Percentiles rank a stretch among this genome's conserved stretches.
These are phyloP conservation scores for Genyomyrus donnyi DNA, from an alignment of 2,113 vertebrate species.

Conservation along the genomic window DNA sequence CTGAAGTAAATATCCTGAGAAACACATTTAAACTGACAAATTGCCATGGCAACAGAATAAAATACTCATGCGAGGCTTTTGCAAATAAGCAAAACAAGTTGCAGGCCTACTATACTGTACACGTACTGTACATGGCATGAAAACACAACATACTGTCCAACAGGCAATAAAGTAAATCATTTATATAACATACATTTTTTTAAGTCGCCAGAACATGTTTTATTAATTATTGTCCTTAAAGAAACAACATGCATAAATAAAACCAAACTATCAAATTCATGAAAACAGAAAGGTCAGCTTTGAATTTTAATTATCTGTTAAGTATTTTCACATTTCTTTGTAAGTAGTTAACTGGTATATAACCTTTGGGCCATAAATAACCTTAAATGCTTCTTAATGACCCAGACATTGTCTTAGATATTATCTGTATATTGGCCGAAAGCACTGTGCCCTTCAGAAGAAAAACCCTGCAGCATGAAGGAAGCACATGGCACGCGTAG, in stretches of 20 bases:
- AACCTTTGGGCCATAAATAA: not conserved
- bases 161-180: not conserved
- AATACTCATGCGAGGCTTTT: not conserved
- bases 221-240: not conserved
- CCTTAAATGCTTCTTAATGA: not conserved
- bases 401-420: not conserved
- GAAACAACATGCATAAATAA: not conserved
- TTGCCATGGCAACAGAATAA: conserved; percentile 21
- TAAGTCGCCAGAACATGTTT: not conserved
- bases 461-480: not conserved
- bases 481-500: not conserved
- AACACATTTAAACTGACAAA: conserved; percentile 21
- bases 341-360: not conserved
- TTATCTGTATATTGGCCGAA: not conserved
- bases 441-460: not conserved
- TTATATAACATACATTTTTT: not conserved
- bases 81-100: not conserved
- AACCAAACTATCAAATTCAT: not conserved
- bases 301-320: not conserved
- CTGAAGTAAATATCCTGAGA: conserved; percentile 29
- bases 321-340: not conserved
- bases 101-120: not conserved
- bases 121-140: not conserved
- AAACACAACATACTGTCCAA: not conserved
- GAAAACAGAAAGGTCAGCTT: not conserved